These are phyloP conservation scores for Drosophila lowei DNA, from an alignment of 1,140 invertebrate species.

Conservation along the genomic window DNA sequence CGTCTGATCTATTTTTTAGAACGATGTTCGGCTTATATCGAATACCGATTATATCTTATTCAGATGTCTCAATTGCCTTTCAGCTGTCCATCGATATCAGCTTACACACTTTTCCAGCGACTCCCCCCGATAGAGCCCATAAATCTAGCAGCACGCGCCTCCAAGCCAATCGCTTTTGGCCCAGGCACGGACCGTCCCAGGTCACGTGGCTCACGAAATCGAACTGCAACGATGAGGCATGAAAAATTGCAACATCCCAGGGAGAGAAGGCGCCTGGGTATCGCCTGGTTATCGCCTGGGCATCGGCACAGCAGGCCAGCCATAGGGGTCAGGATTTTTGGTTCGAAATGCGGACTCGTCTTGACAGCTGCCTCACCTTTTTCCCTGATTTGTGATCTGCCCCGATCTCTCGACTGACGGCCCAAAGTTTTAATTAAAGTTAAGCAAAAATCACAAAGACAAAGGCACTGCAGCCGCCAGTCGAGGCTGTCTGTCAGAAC, in stretches of 20 bases:
- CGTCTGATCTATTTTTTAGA: no score
- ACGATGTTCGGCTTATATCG: background rate
- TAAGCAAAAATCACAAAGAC: conserved; percentile 35
- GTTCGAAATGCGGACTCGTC: conserved; percentile 11
- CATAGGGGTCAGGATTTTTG: conserved; percentile 30
- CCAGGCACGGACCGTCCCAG: conserved; percentile 31
- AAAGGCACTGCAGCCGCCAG: conserved; percentile 35
- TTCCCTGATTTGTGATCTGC: conserved; percentile 27
- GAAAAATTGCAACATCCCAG: conserved; percentile 50
- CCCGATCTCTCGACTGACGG: conserved; percentile 7
- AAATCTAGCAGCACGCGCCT: conserved; percentile 50
- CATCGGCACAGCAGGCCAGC: background rate
- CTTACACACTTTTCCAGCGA: conserved; percentile 14
- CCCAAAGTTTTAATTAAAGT: conserved; percentile 66
- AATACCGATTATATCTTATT: conserved; percentile 24
- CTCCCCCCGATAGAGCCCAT: conserved; percentile 25
- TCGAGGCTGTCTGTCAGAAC: conserved; percentile 36
- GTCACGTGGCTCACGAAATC: conserved; percentile 59
- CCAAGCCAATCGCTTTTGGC: conserved; percentile 22
- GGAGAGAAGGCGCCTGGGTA: background rate
- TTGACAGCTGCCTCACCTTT: conserved; percentile 40
- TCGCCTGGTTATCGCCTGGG: no score
- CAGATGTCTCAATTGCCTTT: conserved; percentile 7
- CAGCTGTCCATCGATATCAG: conserved; percentile 16
- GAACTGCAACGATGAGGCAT: conserved; percentile 49